Conservation (phyloP, 2,888 invertebrate species). For the Patella depressa region DNA sequence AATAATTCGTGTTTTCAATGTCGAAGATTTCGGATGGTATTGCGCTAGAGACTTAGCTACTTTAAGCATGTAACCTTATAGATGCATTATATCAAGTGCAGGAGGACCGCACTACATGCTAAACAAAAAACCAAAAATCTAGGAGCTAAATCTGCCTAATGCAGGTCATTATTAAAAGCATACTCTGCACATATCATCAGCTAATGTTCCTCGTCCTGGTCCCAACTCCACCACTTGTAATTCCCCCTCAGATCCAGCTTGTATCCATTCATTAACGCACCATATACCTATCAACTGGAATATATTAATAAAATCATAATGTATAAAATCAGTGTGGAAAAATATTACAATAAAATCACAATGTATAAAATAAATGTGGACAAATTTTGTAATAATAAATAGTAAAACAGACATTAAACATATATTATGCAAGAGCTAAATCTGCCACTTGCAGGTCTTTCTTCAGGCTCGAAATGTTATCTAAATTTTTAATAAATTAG, state of each 20-base stretch:
- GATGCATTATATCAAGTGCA: no score
- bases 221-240: constrained; percentile 95
- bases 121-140: no score
- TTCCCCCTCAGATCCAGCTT: constrained; percentile 81
- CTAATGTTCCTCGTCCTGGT: constrained; percentile 92
- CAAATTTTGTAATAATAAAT: constrained; percentile 9
- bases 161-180: constrained; percentile 38
- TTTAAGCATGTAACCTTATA: no score
- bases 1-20: no score
- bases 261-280: constrained; percentile 86
- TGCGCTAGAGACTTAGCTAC: no score
- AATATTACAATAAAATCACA: not conserved
- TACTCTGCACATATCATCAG: constrained; percentile 89
- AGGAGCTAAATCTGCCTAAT: no score
- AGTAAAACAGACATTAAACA: not conserved
- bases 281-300: constrained; percentile 86
- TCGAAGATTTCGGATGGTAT: no score
- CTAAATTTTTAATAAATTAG: no score
- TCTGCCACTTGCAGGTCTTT: no score
- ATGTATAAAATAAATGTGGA: not conserved
- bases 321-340: constrained; percentile 9
- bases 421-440: no score
- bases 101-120: no score
- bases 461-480: no score
- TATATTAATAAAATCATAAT: not conserved